phyloP scores from a whole-genome alignment of 2,797 vertebrate genomes.

The Halcyon leucocephala region DNA sequence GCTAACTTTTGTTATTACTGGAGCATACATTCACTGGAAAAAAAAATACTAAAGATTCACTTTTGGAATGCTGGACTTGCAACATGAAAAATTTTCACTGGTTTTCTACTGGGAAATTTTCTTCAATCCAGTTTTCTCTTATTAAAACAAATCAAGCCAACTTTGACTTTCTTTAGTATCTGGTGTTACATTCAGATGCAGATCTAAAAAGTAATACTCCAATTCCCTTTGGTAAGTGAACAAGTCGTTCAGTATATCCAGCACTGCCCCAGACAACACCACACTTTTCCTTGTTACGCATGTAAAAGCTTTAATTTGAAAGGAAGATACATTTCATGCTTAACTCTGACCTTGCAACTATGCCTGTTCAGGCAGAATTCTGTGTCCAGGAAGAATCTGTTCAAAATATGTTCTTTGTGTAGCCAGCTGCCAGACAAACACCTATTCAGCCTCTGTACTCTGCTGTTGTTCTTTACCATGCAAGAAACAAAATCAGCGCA shows the following conservation, averaged over 20 bases:
- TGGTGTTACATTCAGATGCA: background rate
- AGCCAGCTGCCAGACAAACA: conserved; percentile 7
- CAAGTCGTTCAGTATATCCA: background rate
- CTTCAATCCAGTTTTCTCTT: background rate
- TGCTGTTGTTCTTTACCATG: background rate
- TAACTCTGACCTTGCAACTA: background rate
- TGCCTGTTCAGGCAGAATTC: background rate
- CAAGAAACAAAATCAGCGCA: background rate
- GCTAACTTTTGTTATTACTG: conserved; percentile 47
- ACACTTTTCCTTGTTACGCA: background rate
- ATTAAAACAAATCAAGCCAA: background rate
- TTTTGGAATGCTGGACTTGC: background rate
- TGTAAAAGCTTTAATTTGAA: background rate
- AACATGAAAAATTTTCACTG: background rate
- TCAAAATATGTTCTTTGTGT: background rate
- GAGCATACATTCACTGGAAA: background rate
- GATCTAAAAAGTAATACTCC: background rate
- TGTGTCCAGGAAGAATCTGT: background rate
- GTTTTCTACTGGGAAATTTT: conserved; percentile 30
- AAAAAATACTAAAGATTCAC: background rate
- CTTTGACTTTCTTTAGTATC: background rate
- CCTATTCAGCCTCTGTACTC: background rate
- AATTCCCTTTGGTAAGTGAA: background rate
- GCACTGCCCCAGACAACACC: background rate
- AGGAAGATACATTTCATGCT: background rate